These are phyloP conservation scores for Scaptomyza pallida DNA, from an alignment of 1,140 invertebrate species.

Conservation along the genomic window DNA sequence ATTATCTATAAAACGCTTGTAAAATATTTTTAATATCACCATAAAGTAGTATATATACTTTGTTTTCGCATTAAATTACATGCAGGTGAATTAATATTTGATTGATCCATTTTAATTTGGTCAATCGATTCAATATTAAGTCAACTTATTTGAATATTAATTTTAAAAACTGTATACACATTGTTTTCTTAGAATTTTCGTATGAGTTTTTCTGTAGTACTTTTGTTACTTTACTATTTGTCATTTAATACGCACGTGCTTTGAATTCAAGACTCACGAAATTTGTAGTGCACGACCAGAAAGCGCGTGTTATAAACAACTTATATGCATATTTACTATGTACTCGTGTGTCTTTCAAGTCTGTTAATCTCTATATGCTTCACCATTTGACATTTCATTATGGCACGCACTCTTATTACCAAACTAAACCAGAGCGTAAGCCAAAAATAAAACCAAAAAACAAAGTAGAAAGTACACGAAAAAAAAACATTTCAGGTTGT, in stretches of 20 bases:
- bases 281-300: neutral
- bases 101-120: neutral
- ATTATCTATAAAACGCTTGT: neutral
- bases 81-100: neutral
- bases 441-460: conserved; percentile 36
- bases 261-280: neutral
- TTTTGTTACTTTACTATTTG: neutral
- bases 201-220: neutral
- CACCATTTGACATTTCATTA: conserved; percentile 69
- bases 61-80: neutral
- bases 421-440: conserved; percentile 41
- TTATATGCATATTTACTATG: conserved; percentile 21
- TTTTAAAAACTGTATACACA: too few species aligned
- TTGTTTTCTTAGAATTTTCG: neutral
- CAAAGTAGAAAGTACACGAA: conserved; percentile 2
- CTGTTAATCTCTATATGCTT: conserved; percentile 22
- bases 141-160: neutral
- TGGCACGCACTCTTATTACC: conserved; percentile 54
- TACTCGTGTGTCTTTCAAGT: conserved; percentile 5
- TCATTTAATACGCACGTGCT: conserved; percentile 6
- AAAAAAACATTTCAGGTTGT: conserved; percentile 50
- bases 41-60: too few species aligned
- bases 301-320: conserved; percentile 40
- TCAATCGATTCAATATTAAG: neutral
- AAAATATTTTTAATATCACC: neutral